Conservation (phyloP, 2,113 vertebrate genomes). For the Lagopus leucura region DNA sequence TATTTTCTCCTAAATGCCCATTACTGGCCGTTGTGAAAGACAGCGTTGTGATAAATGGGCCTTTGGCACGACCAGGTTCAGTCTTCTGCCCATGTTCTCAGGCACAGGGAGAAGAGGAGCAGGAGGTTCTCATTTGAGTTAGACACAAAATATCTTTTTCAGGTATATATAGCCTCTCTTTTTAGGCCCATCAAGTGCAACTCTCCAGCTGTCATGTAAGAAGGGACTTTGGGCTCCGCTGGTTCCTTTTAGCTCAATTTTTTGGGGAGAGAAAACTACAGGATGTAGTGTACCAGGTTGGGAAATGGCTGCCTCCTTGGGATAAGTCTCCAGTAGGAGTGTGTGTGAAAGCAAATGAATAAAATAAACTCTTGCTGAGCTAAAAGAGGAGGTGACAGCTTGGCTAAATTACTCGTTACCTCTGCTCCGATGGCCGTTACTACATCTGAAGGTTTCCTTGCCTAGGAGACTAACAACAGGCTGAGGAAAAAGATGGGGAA, state of each 20-base stretch:
- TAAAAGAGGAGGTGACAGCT: background rate
- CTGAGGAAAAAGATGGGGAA: background rate
- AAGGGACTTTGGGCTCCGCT: background rate
- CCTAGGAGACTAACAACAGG: background rate
- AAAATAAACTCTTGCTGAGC: background rate
- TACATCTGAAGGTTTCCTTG: background rate
- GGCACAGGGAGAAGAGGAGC: background rate
- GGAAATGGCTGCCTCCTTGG: background rate
- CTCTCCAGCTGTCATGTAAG: background rate
- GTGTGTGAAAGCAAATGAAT: background rate
- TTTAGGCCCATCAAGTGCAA: background rate
- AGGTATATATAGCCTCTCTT: background rate
- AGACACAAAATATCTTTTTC: background rate
- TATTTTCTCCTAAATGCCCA: constrained; percentile 11
- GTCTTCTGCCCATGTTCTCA: background rate
- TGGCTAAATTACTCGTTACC: background rate
- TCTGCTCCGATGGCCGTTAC: background rate
- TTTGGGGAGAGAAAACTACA: background rate
- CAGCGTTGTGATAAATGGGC: background rate
- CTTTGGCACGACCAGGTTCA: background rate
- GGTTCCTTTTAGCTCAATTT: background rate
- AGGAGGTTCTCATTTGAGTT: background rate
- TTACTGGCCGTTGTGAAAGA: constrained; percentile 13
- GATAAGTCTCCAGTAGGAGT: background rate
- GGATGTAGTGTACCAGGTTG: background rate